Evolutionary conservation across 64 coral and sea anemone species (phyloP).

Genomic region (Pocillopora damicornis): DNA sequence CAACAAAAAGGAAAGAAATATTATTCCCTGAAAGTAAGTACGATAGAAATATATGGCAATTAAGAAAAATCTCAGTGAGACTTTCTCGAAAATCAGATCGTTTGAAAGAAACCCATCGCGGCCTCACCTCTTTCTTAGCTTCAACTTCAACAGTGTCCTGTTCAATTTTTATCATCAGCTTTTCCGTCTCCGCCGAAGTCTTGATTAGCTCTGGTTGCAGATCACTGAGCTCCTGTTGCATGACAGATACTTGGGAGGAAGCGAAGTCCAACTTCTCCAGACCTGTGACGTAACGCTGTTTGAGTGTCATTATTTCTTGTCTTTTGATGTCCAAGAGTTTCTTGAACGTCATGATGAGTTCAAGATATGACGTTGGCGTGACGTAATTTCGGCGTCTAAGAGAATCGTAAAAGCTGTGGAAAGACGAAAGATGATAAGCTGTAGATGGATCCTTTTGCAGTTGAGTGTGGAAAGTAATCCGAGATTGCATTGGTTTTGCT

Average conservation of each 20-base stretch:
- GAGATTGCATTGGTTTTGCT: too few species aligned
- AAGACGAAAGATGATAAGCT: background rate
- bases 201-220: conserved; percentile 93
- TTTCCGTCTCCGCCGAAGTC: conserved; percentile 92
- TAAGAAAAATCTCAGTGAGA: too few species aligned
- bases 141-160: conserved; percentile 98
- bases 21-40: too few species aligned
- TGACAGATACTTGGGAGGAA: conserved; percentile 96
- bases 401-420: conserved; percentile 78
- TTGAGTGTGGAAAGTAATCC: too few species aligned
- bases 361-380: conserved; percentile 98
- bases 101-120: too few species aligned
- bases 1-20: too few species aligned
- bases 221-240: conserved; percentile 95
- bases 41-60: too few species aligned
- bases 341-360: conserved; percentile 97
- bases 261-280: conserved; percentile 97
- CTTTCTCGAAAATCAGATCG: too few species aligned
- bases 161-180: conserved; percentile 97
- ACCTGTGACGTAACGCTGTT: conserved; percentile 82
- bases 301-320: conserved; percentile 90
- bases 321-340: conserved; percentile 89
- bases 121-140: conserved; percentile 91
- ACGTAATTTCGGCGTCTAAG: conserved; percentile 95
- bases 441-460: too few species aligned